phyloP scores from a whole-genome alignment of 64 coral and sea anemone species.

The Acropora tenuis region DNA sequence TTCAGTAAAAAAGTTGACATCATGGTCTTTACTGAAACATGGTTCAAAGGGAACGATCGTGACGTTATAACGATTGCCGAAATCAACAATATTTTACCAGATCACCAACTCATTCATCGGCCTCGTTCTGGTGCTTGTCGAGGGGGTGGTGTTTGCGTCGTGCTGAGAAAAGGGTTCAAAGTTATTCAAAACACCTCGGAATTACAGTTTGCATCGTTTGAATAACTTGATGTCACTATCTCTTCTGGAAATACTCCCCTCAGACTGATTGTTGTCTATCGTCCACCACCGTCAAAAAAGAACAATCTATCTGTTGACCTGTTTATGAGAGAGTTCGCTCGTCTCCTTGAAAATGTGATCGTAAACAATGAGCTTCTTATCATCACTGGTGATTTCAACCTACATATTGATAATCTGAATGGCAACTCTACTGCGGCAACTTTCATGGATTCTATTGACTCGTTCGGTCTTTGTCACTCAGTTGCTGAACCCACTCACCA shows the following conservation, averaged over 20 bases:
- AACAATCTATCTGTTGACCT: too few species aligned
- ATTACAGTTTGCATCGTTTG: neutral
- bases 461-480: neutral
- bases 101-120: neutral
- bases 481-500: conserved; percentile 9
- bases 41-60: conserved; percentile 2
- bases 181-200: neutral
- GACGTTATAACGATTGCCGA: neutral
- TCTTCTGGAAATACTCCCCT: too few species aligned
- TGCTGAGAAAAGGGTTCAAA: neutral
- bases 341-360: too few species aligned
- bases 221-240: neutral
- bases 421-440: too few species aligned
- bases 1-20: conserved; percentile 26
- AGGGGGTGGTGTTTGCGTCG: neutral
- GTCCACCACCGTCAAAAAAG: too few species aligned
- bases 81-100: conserved; percentile 7
- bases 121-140: neutral
- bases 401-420: too few species aligned
- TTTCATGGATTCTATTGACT: too few species aligned
- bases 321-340: too few species aligned
- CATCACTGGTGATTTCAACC: too few species aligned
- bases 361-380: too few species aligned
- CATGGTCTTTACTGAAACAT: conserved; percentile 23
- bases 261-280: too few species aligned